Conservation (phyloP, 2,888 invertebrate genomes). For the Eulithis testata region DNA sequence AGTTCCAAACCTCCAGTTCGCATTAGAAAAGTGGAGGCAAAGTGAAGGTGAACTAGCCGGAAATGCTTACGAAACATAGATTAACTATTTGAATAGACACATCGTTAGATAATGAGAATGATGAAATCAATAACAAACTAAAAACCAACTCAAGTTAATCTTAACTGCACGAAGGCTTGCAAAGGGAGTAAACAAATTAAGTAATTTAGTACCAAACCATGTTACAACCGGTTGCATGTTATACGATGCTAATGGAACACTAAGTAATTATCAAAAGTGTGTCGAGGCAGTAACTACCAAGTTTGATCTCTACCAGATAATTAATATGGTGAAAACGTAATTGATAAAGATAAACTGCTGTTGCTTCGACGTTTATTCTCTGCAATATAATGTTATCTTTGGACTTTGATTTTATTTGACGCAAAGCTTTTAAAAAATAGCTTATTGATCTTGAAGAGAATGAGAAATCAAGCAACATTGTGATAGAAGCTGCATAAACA, state of each 20-base stretch:
- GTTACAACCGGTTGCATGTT: slow-evolving; percentile 37
- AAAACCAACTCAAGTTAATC: neutral
- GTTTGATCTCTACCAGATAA: slow-evolving; percentile 39
- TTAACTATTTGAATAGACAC: no score
- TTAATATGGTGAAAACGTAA: slow-evolving; percentile 34
- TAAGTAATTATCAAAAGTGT: slow-evolving; percentile 51
- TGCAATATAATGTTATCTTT: no score
- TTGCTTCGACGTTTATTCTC: no score
- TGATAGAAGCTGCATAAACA: neutral
- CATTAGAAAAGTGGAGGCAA: no score
- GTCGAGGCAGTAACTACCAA: slow-evolving; percentile 51
- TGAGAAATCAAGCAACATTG: neutral
- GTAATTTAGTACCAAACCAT: slow-evolving; percentile 32
- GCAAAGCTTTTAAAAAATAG: no score
- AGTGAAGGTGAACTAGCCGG: no score
- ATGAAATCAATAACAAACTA: neutral
- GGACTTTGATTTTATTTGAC: no score
- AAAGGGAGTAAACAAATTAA: slow-evolving; percentile 25
- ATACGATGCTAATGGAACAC: slow-evolving; percentile 45
- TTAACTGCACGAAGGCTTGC: neutral
- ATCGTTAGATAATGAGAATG: no score
- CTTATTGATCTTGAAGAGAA: no score
- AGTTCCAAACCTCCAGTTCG: no score
- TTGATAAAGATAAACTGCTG: neutral
- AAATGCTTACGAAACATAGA: no score